Evolutionary conservation across 2,888 invertebrate species (phyloP).

Genomic region (Steinernema scapterisci): DNA sequence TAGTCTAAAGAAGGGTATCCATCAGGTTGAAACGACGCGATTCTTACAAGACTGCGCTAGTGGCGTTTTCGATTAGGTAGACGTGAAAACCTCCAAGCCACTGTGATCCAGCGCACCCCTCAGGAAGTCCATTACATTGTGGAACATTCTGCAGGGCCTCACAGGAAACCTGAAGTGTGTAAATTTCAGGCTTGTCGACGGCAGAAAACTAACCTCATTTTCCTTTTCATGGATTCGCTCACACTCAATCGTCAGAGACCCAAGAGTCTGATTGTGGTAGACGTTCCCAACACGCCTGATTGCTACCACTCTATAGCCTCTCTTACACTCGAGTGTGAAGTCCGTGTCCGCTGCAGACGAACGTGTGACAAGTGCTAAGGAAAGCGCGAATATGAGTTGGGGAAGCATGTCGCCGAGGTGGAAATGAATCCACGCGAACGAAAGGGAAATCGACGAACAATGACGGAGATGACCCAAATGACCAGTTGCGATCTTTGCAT

Average conservation of each 20-base stretch:
- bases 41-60: slow-evolving; percentile 8
- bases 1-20: slow-evolving; percentile 45
- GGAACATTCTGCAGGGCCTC: slow-evolving; percentile 42
- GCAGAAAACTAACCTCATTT: background rate
- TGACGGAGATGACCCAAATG: slow-evolving; percentile 19
- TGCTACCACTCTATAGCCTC: slow-evolving; percentile 35
- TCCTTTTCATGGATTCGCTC: slow-evolving; percentile 1
- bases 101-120: slow-evolving; percentile 59
- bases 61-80: slow-evolving; percentile 42
- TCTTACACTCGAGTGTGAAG: slow-evolving; percentile 36
- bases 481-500: slow-evolving; percentile 1
- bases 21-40: background rate
- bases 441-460: slow-evolving; percentile 17
- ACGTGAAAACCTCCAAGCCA: slow-evolving; percentile 66
- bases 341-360: slow-evolving; percentile 12
- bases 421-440: slow-evolving; percentile 7
- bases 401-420: background rate
- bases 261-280: slow-evolving; percentile 10
- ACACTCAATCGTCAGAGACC: slow-evolving; percentile 17
- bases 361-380: too few species aligned
- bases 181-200: background rate
- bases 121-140: slow-evolving; percentile 52
- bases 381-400: background rate
- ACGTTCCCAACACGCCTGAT: background rate
- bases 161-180: slow-evolving; percentile 41